phyloP scores from a whole-genome alignment of 2,888 invertebrate species.

The Glaucopsyche alexis region DNA sequence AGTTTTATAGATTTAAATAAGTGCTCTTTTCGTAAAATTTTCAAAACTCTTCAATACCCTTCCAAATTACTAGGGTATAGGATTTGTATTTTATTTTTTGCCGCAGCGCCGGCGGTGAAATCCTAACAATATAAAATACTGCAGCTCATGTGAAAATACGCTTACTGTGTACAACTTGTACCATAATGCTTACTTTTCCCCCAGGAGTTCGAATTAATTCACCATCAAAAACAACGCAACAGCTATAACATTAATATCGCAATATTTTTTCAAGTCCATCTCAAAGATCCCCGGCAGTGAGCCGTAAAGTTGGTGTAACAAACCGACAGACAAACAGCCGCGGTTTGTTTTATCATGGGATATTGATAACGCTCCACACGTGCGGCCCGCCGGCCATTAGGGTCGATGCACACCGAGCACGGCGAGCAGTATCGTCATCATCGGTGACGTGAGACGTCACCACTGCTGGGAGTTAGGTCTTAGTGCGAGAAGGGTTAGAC shows the following conservation, averaged over 20 bases:
- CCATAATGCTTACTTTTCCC: background rate
- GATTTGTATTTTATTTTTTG: too few species aligned
- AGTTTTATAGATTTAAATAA: too few species aligned
- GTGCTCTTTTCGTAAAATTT: too few species aligned
- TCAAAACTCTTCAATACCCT: too few species aligned
- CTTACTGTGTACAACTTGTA: too few species aligned
- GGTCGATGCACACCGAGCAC: background rate
- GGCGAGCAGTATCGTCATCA: background rate
- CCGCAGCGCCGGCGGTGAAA: too few species aligned
- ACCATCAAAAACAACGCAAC: conserved; percentile 8
- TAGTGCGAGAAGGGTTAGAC: too few species aligned
- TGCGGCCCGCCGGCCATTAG: conserved; percentile 44
- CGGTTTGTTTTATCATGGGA: conserved; percentile 76
- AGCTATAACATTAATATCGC: background rate
- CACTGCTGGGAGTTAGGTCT: too few species aligned
- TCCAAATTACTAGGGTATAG: too few species aligned
- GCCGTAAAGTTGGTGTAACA: conserved; percentile 50
- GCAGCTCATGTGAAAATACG: too few species aligned
- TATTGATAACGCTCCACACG: conserved; percentile 74
- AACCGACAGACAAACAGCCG: conserved; percentile 57
- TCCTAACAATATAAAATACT: too few species aligned
- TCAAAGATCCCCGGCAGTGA: conserved; percentile 34
- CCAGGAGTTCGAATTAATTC: background rate
- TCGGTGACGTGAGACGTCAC: too few species aligned
- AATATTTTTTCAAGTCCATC: conserved; percentile 28